These are phyloP conservation scores for Metacarcinus magister DNA, from an alignment of 2,888 invertebrate species.

Conservation along the genomic window DNA sequence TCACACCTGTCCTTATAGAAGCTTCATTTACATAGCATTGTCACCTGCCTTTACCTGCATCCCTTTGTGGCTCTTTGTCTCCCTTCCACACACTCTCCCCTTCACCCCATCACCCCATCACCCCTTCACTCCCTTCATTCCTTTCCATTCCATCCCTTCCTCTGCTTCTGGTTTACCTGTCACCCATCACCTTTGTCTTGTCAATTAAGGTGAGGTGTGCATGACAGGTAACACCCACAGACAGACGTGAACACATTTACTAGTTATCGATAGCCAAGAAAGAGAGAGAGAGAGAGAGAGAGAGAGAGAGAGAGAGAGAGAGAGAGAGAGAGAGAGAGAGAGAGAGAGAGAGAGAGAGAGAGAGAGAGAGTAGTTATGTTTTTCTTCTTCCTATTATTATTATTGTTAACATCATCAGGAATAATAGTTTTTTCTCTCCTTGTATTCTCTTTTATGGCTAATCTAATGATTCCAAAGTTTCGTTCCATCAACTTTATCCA, in stretches of 20 bases:
- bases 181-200: neutral
- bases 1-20: slow-evolving; percentile 3
- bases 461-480: neutral
- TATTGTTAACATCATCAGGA: too few species aligned
- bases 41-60: neutral
- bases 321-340: slow-evolving; percentile 31
- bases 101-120: neutral
- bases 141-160: neutral
- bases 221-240: slow-evolving; percentile 38
- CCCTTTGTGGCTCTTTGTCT: neutral
- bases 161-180: neutral
- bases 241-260: neutral
- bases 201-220: neutral
- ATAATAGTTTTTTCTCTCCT: neutral
- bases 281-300: neutral
- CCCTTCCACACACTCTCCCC: neutral
- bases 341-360: slow-evolving; percentile 16
- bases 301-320: slow-evolving; percentile 44
- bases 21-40: neutral
- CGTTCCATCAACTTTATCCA: neutral
- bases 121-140: neutral
- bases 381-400: too few species aligned
- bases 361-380: too few species aligned
- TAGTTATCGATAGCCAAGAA: neutral
- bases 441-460: neutral